Percentiles rank a stretch among this genome's conserved stretches.
Conservation (phyloP, 2,888 invertebrate species). For the Melipona beecheii region DNA sequence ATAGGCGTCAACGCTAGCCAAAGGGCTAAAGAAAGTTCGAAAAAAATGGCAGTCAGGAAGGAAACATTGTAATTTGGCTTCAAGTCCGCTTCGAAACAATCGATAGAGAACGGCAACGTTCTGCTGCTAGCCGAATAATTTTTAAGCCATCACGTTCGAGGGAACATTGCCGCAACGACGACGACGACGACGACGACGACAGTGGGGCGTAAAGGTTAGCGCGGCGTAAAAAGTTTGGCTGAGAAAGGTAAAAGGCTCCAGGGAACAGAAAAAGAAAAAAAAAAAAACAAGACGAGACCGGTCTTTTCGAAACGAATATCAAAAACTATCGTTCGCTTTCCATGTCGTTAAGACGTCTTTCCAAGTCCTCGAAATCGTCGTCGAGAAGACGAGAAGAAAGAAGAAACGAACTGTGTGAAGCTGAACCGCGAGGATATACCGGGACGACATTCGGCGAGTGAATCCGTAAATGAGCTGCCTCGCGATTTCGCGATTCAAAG, state of each 20-base stretch:
- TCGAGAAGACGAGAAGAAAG: not conserved
- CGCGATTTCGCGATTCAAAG: conserved; percentile 42
- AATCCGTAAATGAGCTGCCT: conserved; percentile 16
- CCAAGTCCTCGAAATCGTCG: conserved; percentile 20
- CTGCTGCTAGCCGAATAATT: not conserved
- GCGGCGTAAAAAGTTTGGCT: conserved; percentile 23
- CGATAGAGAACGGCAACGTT: not conserved
- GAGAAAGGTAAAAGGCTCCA: conserved; percentile 8
- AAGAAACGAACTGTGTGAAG: not conserved
- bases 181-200: not conserved
- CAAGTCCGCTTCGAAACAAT: not conserved
- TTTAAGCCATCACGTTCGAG: conserved; percentile 6
- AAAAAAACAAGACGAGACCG: not conserved
- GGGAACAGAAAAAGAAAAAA: too few species aligned
- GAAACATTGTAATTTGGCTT: not conserved
- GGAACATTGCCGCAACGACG: not conserved
- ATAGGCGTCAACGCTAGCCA: too few species aligned
- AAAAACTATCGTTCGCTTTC: conserved; percentile 29
- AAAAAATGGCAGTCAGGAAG: not conserved
- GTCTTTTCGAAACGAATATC: conserved; percentile 26
- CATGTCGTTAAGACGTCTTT: conserved; percentile 25
- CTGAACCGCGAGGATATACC: conserved; percentile 7
- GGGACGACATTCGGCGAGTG: not conserved
- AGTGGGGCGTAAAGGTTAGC: conserved; percentile 14
- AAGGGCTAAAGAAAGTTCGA: too few species aligned